phyloP scores from a whole-genome alignment of 1,140 invertebrate genomes.

The Drosophila ercepeae region DNA sequence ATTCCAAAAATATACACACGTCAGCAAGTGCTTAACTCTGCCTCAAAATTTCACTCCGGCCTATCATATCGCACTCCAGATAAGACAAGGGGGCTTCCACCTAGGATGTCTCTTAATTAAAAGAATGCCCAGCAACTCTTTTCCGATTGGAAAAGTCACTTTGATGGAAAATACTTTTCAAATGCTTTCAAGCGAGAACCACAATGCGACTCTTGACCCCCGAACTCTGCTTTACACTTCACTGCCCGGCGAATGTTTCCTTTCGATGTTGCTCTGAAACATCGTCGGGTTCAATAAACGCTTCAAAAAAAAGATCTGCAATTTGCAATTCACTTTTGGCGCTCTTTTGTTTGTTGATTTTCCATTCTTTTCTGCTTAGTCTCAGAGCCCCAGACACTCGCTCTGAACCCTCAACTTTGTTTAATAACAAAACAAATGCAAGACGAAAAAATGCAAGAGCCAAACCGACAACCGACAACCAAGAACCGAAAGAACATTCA shows the following conservation, averaged over 20 bases:
- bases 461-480: not conserved
- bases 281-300: constrained; percentile 47
- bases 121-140: not conserved
- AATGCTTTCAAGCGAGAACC: constrained; percentile 12
- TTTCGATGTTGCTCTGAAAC: too few relatives aligned
- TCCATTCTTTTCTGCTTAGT: constrained; percentile 32
- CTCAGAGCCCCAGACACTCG: constrained; percentile 46
- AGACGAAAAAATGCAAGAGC: constrained; percentile 17
- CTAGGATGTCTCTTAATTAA: not conserved
- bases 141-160: constrained; percentile 6
- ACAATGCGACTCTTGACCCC: constrained; percentile 8
- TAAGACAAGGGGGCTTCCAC: not conserved
- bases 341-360: constrained; percentile 25
- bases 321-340: constrained; percentile 57
- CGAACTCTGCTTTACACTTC: constrained; percentile 6
- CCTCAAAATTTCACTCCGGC: constrained; percentile 19
- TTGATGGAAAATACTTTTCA: constrained; percentile 19
- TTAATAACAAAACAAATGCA: constrained; percentile 62
- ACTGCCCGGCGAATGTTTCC: constrained; percentile 16
- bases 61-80: not conserved
- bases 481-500: constrained; percentile 41
- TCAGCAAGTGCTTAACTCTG: constrained; percentile 21
- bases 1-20: constrained; percentile 10
- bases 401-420: constrained; percentile 73
- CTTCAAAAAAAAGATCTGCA: constrained; percentile 33